Evolutionary conservation across 2,888 invertebrate genomes (phyloP).

Genomic region (Lasioglossum malachurum): DNA sequence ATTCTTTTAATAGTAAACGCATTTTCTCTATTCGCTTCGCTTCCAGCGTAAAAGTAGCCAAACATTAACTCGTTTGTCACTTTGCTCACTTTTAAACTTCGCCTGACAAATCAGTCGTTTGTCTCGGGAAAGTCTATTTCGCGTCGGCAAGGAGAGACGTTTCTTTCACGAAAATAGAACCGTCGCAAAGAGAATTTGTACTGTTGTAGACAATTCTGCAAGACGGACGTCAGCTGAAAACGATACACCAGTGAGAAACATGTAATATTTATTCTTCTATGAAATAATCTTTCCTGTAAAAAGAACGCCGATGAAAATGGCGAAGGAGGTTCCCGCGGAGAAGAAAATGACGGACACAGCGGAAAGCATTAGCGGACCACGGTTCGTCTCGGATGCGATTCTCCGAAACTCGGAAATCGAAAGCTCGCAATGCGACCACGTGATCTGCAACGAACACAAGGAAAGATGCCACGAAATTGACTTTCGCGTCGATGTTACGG

Average conservation of each 20-base stretch:
- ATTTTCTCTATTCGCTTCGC: too few relatives aligned
- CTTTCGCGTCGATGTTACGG: constrained; percentile 17
- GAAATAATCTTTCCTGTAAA: not conserved
- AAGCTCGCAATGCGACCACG: not conserved
- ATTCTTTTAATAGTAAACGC: not conserved
- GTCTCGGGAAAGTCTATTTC: not conserved
- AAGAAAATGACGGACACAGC: not conserved
- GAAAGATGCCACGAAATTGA: constrained; percentile 18
- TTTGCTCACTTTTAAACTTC: not conserved
- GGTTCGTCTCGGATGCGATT: not conserved
- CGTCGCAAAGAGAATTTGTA: not conserved
- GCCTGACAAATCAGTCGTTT: constrained; percentile 1
- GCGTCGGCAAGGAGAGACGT: not conserved
- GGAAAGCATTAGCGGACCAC: not conserved
- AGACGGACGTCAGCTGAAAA: not conserved
- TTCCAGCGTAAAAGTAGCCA: not conserved
- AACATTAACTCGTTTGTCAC: not conserved
- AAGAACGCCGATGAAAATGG: not conserved
- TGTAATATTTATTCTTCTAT: not conserved
- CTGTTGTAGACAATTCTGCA: not conserved
- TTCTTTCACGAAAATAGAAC: not conserved
- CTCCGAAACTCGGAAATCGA: not conserved
- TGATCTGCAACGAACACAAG: not conserved
- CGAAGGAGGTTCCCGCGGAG: not conserved
- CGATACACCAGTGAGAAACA: not conserved